Evolutionary conservation across 2,888 invertebrate genomes (phyloP), one percentile per base, ranked within the genome.

Genomic region (Aproaerema taeniolella): DNA sequence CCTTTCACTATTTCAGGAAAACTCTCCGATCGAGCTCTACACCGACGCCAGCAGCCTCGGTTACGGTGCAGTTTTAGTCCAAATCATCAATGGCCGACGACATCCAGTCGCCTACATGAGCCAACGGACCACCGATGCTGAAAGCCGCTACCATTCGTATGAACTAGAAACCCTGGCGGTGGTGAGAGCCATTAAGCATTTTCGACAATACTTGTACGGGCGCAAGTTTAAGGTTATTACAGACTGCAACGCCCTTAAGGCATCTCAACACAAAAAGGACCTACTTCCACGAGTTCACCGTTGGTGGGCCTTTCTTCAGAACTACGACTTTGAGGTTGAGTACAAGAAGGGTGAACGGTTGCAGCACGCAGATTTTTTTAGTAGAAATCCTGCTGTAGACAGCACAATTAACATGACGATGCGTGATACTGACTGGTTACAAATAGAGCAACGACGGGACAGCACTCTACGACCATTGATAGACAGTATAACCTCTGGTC

Each of bases 291-390:
- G 55, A 1, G 40, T 58, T 5, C 46, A 52, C 31, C 30, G 56
- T 1, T 59, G 55, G 56, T 59, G 56, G 54, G 43, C 52, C 0
- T 55, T 38, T 29, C 32, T 59, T 2, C 55, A 55, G 35, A 46
- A 50, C n/a, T 52, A 16, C 20, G 35, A 50, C 1, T 56, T 56
- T 20, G 43, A 52, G 0, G 17, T 59, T 1, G 49, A 51, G 14
- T 54, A 55, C 9, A 31, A 47, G 1, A 51, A 50, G 26, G 52
- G 51, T 4, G 38, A 46, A 9, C 40, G 38, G 1, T 4, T 50
- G 11, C 47, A 38, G 8, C 47, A 52, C 24, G 48, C 45, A 8
- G 50, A 52, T 24, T 51, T 38, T 13, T 39, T 53, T 7, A 48
- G 45, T 12, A 31, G 47, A 29, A 50, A 52, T 14, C 45, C 44